phyloP scores from a whole-genome alignment of 1,140 invertebrate genomes.

The Neodiprion fabricii region DNA sequence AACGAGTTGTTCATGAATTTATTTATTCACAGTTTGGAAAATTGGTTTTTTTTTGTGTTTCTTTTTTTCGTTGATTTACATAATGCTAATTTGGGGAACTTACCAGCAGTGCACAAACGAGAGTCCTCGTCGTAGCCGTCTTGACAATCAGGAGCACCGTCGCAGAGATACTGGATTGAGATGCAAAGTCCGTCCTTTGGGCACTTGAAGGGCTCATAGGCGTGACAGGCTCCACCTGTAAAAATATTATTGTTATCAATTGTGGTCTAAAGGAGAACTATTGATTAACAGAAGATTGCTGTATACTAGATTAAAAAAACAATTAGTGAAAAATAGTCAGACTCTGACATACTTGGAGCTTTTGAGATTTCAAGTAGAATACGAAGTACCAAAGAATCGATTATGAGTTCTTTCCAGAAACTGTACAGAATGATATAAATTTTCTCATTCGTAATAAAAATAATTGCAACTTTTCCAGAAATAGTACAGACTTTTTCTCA shows the following conservation, averaged over 20 bases:
- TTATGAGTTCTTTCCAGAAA: too few relatives aligned
- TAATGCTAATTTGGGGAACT: slow-evolving; percentile 36
- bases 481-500: too few relatives aligned
- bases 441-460: too few relatives aligned
- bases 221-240: slow-evolving; percentile 77
- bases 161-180: slow-evolving; percentile 93
- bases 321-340: too few relatives aligned
- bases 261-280: too few relatives aligned
- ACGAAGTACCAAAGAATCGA: too few relatives aligned
- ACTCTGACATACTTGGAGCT: too few relatives aligned
- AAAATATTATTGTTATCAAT: slow-evolving; percentile 24
- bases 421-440: too few relatives aligned
- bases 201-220: slow-evolving; percentile 95
- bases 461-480: too few relatives aligned
- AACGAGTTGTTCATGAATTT: neutral
- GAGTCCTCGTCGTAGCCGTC: slow-evolving; percentile 91
- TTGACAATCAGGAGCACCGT: slow-evolving; percentile 92
- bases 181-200: slow-evolving; percentile 91
- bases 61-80: neutral
- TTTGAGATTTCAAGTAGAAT: too few relatives aligned
- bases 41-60: neutral
- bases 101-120: slow-evolving; percentile 91
- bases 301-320: too few relatives aligned
- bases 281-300: too few relatives aligned
- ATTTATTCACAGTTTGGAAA: neutral